Base-by-base conservation (phyloP, 2,888 invertebrate species). In the Lycophotia porphyrea region DNA sequence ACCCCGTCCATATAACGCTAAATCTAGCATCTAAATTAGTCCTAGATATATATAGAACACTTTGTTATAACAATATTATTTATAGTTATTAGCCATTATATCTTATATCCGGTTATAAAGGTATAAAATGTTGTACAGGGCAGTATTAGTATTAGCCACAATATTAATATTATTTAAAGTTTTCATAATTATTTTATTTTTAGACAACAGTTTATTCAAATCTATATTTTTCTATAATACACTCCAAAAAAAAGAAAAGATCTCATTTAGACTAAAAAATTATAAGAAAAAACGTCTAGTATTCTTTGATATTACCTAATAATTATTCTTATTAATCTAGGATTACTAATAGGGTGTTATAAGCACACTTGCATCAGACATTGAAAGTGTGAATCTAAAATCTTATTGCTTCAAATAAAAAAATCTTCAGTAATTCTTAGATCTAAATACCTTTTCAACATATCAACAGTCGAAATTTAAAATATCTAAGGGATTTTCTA, bases 251-350 rank as follows among this genome's bases (percentile, higher is more conserved):
- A 42, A 39, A 39, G 15, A 39, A n/a, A 65, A 75, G 42, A 55
- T 18, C 18, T 58, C 7, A 44, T 13, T 52, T 36, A 60, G 1
- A 1, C 49, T 61, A 66, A 13, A 82, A 77, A 72, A 81, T 52
- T 24, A 76, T n/a, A 27, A n/a, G 15, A 58, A 67, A 60, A 71
- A 68, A 27, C 15, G 11, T 60, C 42, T 71, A 67, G 21, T 76
- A 27, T 34, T 83, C 83, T 79, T 83, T 83, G 84, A 79, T 83
- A 63, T 79, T 61, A 65, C 2, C 27, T 78, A 49, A 71, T 49
- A 71, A 55, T 65, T 76, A 71, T 64, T 7, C 63, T 82, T 81
- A 73, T 44, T 77, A 24, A 52, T 64, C 47, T 71, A 64, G 11
- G 34, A 36, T 58, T 67, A 58, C 42, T 72, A 31, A 21, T 42